Evolutionary conservation across 2,888 invertebrate genomes (phyloP).

Genomic region (Cosmia pyralina): DNA sequence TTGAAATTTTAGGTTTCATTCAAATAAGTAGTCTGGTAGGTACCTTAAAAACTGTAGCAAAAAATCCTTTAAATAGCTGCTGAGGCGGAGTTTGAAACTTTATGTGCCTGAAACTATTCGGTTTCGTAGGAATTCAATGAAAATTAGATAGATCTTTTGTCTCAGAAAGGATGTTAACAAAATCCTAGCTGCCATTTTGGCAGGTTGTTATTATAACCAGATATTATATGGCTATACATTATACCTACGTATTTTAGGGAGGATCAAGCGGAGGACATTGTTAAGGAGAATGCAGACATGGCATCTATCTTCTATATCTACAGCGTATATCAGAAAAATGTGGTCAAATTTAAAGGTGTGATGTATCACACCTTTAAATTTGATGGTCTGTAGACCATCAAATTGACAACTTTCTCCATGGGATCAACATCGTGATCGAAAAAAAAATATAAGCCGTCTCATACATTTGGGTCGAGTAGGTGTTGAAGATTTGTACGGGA

Average conservation of each 20-base stretch:
- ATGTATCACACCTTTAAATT: too few species aligned
- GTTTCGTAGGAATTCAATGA: background rate
- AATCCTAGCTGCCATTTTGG: constrained; percentile 8
- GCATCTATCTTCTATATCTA: background rate
- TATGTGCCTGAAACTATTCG: background rate
- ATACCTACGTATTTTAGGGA: constrained; percentile 3
- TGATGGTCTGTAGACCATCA: too few species aligned
- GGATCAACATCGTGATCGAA: too few species aligned
- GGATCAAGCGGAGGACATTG: constrained; percentile 7
- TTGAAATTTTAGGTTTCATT: background rate
- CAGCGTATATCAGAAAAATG: too few species aligned
- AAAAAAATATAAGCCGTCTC: too few species aligned
- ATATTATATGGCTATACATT: constrained; percentile 27
- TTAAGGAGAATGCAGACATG: constrained; percentile 13
- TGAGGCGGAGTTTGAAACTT: background rate
- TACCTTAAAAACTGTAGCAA: background rate
- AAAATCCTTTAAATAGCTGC: background rate
- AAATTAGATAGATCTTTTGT: background rate
- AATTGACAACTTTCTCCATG: too few species aligned
- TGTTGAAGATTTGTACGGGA: too few species aligned
- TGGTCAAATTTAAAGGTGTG: too few species aligned
- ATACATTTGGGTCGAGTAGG: too few species aligned
- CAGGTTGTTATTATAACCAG: constrained; percentile 21
- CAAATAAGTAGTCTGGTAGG: background rate
- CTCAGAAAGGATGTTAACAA: constrained; percentile 5